Evolutionary conservation across 2,888 invertebrate species (phyloP), one percentile per base, ranked within the genome.

Genomic region (Shargacucullia verbasci): DNA sequence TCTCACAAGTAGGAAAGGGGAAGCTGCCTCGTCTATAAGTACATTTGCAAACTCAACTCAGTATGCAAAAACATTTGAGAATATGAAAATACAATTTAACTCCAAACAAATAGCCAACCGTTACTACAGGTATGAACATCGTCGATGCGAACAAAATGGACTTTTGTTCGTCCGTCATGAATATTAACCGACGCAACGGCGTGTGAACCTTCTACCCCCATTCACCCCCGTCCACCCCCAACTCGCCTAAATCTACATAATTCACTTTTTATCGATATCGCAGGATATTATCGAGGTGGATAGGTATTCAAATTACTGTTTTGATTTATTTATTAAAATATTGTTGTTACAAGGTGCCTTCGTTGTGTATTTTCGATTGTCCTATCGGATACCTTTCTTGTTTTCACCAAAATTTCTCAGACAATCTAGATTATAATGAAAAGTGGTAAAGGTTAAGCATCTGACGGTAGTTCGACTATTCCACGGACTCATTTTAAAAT

Each of bases 161-260:
- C 69, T 70, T 62, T 64, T 65, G 70, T 73, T 68, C 66, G 47
- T 54, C 56, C 68, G 57, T 61, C 76, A 79, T 83, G 82, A 82
- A 82, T 82, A 82, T 78, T 76, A 71, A 73, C 76, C 54, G 71
- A 70, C 55, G 64, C 81, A 76, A 52, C 73, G 75, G 73, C 63
- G 79, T 79, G 81, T 74, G 72, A 81, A 76, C 75, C 65, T 12
- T 14, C 33, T 33, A 25, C n/a, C 37, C 49, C 46, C 50, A 27
- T 1, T 11, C 7, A 39, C 25, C 57, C 57, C 47, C 44, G 35
- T 15, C 37, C 39, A 20, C 27, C 40, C 59, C 44, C 57, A 47
- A 35, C 53, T 58, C 65, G 56, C 61, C 74, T 76, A 70, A 77
- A 79, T 79, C 77, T 80, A 75, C 80, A 80, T 80, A 80, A 80